Conservation (phyloP, 2,113 vertebrate genomes). For the Hydropotes inermis region DNA sequence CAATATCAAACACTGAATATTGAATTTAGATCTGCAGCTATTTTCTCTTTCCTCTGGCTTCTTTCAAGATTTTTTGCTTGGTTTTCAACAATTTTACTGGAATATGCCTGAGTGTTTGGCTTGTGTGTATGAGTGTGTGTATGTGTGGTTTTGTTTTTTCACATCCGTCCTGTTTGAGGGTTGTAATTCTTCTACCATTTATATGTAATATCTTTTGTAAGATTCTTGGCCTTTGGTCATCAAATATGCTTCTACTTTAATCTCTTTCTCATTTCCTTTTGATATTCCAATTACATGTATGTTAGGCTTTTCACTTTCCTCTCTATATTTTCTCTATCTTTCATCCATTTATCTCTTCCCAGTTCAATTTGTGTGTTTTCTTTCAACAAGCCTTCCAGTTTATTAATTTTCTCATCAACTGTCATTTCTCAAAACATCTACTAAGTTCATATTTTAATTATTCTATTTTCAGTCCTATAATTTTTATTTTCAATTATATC, state of each 20-base stretch:
- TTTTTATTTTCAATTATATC: background rate
- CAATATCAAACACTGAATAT: background rate
- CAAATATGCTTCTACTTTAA: background rate
- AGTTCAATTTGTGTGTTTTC: background rate
- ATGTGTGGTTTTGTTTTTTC: background rate
- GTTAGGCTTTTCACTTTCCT: background rate
- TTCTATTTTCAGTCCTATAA: background rate
- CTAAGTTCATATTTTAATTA: background rate
- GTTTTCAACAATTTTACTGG: background rate
- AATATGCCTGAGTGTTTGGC: background rate
- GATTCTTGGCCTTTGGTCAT: background rate
- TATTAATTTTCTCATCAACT: conserved; percentile 5
- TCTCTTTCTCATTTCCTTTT: background rate
- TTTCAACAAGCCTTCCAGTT: background rate
- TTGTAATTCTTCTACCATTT: background rate
- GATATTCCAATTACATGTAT: background rate
- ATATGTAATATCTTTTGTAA: background rate
- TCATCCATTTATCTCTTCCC: background rate
- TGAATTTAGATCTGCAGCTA: background rate
- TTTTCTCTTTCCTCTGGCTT: background rate
- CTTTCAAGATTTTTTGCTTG: background rate
- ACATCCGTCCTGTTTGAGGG: background rate
- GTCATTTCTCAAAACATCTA: background rate
- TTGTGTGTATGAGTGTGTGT: background rate
- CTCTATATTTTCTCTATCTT: background rate